These are phyloP conservation scores for Centruroides vittatus DNA, from an alignment of 1,140 invertebrate species.

Conservation along the genomic window DNA sequence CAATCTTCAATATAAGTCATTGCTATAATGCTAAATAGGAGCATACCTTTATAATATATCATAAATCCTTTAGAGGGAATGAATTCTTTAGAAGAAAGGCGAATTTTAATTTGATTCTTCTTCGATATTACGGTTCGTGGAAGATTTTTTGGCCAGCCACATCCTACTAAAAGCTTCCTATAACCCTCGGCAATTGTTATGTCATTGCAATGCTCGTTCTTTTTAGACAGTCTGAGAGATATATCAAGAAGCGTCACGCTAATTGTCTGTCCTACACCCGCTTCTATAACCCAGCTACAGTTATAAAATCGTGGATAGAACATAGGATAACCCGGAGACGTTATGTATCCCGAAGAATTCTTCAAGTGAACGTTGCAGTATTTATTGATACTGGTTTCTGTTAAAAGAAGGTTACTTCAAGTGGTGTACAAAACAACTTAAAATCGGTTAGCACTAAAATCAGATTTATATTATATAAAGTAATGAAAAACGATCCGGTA, in stretches of 20 bases:
- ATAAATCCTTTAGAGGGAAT: constrained; percentile 32
- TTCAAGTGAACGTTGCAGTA: constrained; percentile 9
- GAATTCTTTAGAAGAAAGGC: constrained; percentile 5
- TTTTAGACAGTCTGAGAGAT: constrained; percentile 35
- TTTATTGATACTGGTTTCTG: constrained; percentile 6
- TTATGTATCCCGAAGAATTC: constrained; percentile 34
- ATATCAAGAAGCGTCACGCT: constrained; percentile 40
- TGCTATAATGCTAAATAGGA: too few species aligned
- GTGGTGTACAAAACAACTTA: too few species aligned
- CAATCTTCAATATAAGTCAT: too few species aligned
- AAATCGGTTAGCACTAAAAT: too few species aligned
- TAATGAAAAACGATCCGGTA: too few species aligned
- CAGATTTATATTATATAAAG: too few species aligned
- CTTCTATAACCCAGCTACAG: constrained; percentile 39
- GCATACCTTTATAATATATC: constrained; percentile 39
- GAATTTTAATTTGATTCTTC: constrained; percentile 27
- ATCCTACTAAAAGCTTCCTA: constrained; percentile 28
- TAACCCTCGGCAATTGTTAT: constrained; percentile 30
- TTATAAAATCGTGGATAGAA: constrained; percentile 34
- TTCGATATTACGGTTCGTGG: constrained; percentile 27
- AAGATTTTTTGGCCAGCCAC: constrained; percentile 29
- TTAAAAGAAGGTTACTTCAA: neutral
- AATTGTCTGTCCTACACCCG: constrained; percentile 35
- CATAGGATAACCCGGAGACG: constrained; percentile 45
- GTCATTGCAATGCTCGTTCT: constrained; percentile 32